Evolutionary conservation across 2,888 invertebrate genomes (phyloP), one percentile per base, ranked within the genome.

Genomic region (Malacosoma neustria): DNA sequence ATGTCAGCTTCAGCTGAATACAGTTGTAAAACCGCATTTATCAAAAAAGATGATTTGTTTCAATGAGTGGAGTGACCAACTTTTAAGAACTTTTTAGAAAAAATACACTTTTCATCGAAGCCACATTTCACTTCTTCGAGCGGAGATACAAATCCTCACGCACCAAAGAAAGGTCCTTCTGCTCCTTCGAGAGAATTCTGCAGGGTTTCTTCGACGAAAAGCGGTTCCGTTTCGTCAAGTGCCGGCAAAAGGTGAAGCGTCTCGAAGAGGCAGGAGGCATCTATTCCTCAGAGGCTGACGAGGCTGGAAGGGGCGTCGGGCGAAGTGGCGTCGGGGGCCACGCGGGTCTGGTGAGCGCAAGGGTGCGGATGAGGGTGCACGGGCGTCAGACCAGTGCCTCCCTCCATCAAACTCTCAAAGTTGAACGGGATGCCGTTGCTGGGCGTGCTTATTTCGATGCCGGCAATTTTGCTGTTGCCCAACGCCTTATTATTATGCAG

Each of bases 351-450:
- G 48, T 91, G 91, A 43, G 92, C 92, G 80, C 94, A 94, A 13
- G 93, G 93, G 38, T 92, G 91, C 89, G 80, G 79, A 61, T 80
- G 81, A 15, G 80, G 77, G 59, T 80, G 80, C 29, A 95, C 93
- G 0, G 97, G 97, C 4, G 97, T 97, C 34, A 97, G 85, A 0
- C 97, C 96, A 2, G 97, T 96, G 57, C 96, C 96, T 35, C 96
- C 96, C 57, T 95, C 96, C 93, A 97, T 95, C 42, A 97, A 88
- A 51, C 94, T 94, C 61, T 97, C 97, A 71, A 95, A 96, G 75
- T 95, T 96, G 79, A 96, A 95, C 54, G 91, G 92, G 49, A 95
- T 91, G 35, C 95, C 96, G 57, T 91, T 92, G 44, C 95, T 94
- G 0, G 97, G 97, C 7, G 95, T 95, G 45, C 92, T 93, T 57